Evolutionary conservation across 2,888 invertebrate genomes (phyloP), one percentile per base, ranked within the genome.

Genomic region (Uloborus plumipes): DNA sequence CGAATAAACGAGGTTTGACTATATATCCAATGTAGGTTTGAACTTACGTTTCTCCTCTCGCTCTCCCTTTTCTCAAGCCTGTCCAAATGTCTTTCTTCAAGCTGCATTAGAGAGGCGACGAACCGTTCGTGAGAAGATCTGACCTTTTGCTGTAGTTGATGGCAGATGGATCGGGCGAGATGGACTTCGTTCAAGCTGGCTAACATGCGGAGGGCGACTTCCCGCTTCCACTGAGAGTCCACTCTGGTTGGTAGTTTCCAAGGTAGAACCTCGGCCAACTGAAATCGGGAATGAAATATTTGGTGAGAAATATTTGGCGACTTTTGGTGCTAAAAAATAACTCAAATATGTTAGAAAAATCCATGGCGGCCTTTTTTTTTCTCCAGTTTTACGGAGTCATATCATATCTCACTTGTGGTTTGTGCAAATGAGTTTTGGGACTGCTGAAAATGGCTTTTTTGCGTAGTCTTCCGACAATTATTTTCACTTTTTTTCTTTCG

Each of bases 1-100:
- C n/a, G n/a, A n/a, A n/a, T n/a, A n/a, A n/a, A n/a, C n/a, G n/a
- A n/a, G n/a, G n/a, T n/a, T n/a, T n/a, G n/a, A n/a, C n/a, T n/a
- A 55, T 55, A 6, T 6, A 55, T 55, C 55, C 55, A 55, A 6
- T 18, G 14, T n/a, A 18, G 55, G 55, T 55, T 20, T 18, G 2
- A 11, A 47, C 61, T 77, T 77, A 83, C 83, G 26, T 83, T 83
- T 58, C 39, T 77, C 0, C 83, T 59, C 22, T 83, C 83, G 16
- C 39, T 59, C 18, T 83, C 83, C 49, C 77, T 62, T 55, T 83
- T 76, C 22, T 83, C 83, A 2, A 83, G 72, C 20, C 83, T 83
- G 61, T 83, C 83, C n/a, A 77, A 26, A 15, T 83, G 83, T 18
- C 72, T 72, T 20, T 83, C 83, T 39, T 83, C 83, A n/a, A 83